These are phyloP conservation scores for Nannobrachium achirus DNA, from an alignment of 2,113 vertebrate species.

Conservation along the genomic window DNA sequence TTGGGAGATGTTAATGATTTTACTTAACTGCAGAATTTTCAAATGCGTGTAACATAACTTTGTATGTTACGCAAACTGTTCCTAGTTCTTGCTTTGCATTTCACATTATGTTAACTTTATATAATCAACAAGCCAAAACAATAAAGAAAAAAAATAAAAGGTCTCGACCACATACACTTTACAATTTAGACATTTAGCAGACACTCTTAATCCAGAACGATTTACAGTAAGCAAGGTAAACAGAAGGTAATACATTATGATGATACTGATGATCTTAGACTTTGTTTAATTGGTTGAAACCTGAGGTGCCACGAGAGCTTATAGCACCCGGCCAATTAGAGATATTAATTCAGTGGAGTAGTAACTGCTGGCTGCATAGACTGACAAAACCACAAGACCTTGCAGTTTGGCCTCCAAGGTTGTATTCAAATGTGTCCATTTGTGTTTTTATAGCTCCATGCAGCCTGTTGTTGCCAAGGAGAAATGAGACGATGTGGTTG, in stretches of 20 bases:
- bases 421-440: conserved; percentile 1
- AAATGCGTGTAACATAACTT: too few relatives aligned
- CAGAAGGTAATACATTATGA: not conserved
- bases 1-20: not conserved
- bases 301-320: not conserved
- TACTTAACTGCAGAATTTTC: too few relatives aligned
- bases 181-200: too few relatives aligned
- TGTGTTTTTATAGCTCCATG: not conserved
- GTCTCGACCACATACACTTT: too few relatives aligned
- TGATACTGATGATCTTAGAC: not conserved
- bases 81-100: too few relatives aligned
- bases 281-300: not conserved
- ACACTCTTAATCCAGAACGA: too few relatives aligned
- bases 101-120: too few relatives aligned
- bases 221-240: not conserved
- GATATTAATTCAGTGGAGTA: not conserved
- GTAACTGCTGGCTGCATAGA: not conserved
- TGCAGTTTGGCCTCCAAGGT: not conserved
- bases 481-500: not conserved
- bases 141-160: too few relatives aligned
- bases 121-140: too few relatives aligned
- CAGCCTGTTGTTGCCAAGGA: not conserved
- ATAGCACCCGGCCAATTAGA: not conserved
- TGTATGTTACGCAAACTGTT: too few relatives aligned
- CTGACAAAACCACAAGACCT: not conserved